Conservation (phyloP, 2,888 invertebrate species). For the Acleris sparsana region DNA sequence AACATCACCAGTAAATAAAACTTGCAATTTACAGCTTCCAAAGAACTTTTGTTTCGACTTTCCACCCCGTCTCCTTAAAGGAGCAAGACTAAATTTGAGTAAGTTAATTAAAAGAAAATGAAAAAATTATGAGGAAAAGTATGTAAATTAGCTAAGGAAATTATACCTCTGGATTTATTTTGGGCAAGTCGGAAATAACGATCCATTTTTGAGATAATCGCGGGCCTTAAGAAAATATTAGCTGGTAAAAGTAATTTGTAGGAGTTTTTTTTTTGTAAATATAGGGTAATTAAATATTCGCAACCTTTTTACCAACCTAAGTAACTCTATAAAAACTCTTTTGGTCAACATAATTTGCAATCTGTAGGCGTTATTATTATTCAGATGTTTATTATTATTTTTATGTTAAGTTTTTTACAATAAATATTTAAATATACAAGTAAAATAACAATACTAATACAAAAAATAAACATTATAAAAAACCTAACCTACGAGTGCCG, state of each 20-base stretch:
- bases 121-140: constrained; percentile 62
- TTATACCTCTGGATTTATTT: constrained; percentile 43
- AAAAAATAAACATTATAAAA: too few relatives aligned
- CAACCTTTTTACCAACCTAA: too few relatives aligned
- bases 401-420: too few relatives aligned
- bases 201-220: constrained; percentile 8
- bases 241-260: constrained; percentile 17
- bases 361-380: too few relatives aligned
- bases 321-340: too few relatives aligned
- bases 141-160: constrained; percentile 64
- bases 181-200: constrained; percentile 36
- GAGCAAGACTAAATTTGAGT: constrained; percentile 40
- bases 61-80: constrained; percentile 18
- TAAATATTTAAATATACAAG: too few relatives aligned
- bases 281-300: constrained; percentile 7
- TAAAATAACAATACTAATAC: too few relatives aligned
- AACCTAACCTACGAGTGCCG: too few relatives aligned
- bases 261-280: constrained; percentile 4
- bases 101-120: constrained; percentile 71
- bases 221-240: constrained; percentile 16
- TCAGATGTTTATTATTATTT: too few relatives aligned
- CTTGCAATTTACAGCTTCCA: constrained; percentile 36
- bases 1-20: constrained; percentile 16
- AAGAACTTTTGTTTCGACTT: constrained; percentile 46
- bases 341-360: too few relatives aligned